phyloP scores from a whole-genome alignment of 2,113 vertebrate species.

The Dryoscopus gambensis region DNA sequence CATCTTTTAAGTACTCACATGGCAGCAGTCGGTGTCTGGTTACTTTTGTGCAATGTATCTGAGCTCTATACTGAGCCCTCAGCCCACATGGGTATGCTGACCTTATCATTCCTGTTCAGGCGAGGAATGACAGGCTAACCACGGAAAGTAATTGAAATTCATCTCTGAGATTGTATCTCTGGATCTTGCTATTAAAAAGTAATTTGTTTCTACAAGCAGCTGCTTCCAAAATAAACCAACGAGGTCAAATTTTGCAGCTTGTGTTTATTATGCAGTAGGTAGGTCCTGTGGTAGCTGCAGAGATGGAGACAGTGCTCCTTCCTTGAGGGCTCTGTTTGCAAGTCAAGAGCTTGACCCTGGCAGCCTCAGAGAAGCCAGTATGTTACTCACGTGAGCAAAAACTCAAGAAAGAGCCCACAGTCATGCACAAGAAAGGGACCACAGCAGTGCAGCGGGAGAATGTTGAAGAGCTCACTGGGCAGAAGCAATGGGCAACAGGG shows the following conservation, averaged over 20 bases:
- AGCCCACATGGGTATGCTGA: not conserved
- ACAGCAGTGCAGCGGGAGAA: not conserved
- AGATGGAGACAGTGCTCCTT: not conserved
- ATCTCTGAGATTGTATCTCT: conserved; percentile 36
- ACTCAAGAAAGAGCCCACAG: not conserved
- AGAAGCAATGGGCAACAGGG: not conserved
- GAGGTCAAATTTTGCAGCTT: not conserved
- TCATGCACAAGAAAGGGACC: not conserved
- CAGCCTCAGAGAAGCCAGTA: not conserved
- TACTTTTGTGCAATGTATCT: not conserved
- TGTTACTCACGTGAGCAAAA: accelerated
- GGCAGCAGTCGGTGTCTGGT: not conserved
- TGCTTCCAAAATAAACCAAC: not conserved
- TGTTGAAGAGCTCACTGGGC: not conserved
- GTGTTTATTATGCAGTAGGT: not conserved
- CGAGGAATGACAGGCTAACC: conserved; percentile 36
- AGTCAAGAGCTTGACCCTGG: not conserved
- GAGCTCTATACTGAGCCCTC: not conserved
- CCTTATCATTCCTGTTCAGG: conserved; percentile 28
- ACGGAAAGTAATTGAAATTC: conserved; percentile 44
- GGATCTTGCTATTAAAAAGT: not conserved
- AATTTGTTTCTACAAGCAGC: conserved; percentile 47
- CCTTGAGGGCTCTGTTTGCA: not conserved
- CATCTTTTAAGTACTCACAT: not conserved
- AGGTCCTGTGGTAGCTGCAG: not conserved